Percentiles rank a stretch among this genome's conserved stretches.
phyloP scores from a whole-genome alignment of 2,113 vertebrate species.

The Stomatorhinus ivindoensis region DNA sequence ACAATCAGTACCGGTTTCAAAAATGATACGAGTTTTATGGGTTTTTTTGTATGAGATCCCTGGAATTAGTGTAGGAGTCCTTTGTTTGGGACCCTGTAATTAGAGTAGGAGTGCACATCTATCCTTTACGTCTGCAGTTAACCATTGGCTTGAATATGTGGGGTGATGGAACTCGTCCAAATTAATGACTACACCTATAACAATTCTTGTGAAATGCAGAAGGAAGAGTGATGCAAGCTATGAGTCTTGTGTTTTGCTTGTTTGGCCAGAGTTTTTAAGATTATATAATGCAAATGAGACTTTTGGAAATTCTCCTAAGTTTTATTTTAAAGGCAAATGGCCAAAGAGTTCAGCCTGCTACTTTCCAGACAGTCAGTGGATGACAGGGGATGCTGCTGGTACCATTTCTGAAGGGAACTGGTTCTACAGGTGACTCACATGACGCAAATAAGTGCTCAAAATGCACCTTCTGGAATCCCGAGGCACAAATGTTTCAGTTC shows the following conservation, averaged over 20 bases:
- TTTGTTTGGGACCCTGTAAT: slow-evolving; percentile 3
- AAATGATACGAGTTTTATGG: background rate
- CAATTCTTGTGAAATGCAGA: background rate
- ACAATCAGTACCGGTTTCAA: background rate
- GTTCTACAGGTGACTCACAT: background rate
- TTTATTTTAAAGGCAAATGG: background rate
- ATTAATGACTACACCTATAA: background rate
- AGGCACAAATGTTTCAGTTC: background rate
- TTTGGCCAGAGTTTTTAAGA: background rate
- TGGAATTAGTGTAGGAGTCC: background rate
- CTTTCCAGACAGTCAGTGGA: background rate
- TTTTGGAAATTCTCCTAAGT: background rate
- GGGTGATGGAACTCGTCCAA: background rate
- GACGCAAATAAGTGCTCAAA: background rate
- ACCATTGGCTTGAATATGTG: background rate
- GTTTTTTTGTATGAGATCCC: background rate
- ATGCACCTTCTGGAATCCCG: background rate
- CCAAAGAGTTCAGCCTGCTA: background rate
- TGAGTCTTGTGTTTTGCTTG: background rate
- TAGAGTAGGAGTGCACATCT: background rate
- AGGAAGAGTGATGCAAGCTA: background rate
- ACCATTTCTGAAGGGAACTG: background rate
- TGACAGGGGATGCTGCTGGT: background rate
- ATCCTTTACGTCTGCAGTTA: background rate
- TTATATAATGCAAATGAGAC: background rate